A percentile compares a stretch with the other conserved stretches of the same genome.
Evolutionary conservation across 1,140 invertebrate genomes (phyloP).

Genomic region (Drosophila leontia): DNA sequence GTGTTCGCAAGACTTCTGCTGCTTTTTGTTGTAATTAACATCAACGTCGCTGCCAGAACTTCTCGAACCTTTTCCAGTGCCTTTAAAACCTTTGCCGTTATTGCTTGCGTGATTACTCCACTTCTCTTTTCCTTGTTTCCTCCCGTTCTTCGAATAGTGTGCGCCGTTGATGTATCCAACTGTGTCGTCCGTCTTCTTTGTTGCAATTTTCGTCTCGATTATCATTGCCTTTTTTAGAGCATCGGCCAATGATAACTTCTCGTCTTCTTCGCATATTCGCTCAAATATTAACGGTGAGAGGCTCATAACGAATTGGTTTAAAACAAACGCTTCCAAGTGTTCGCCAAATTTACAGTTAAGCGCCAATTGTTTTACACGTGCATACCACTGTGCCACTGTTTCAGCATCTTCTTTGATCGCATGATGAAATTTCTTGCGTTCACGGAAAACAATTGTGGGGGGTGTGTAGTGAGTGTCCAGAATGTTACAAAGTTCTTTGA

Average conservation of each 20-base stretch:
- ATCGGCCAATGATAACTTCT: neutral
- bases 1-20: neutral
- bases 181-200: neutral
- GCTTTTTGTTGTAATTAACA: neutral
- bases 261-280: too few relatives aligned
- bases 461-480: too few relatives aligned
- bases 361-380: too few relatives aligned
- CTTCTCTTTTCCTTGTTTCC: neutral
- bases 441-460: too few relatives aligned
- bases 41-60: neutral
- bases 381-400: too few relatives aligned
- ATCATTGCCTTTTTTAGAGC: neutral
- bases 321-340: too few relatives aligned
- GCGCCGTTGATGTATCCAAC: neutral
- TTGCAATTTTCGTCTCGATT: neutral
- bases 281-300: too few relatives aligned
- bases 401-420: too few relatives aligned
- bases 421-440: too few relatives aligned
- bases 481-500: too few relatives aligned
- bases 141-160: neutral
- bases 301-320: too few relatives aligned
- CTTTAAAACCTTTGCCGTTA: neutral
- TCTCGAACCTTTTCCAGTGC: constrained; percentile 1
- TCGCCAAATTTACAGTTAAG: too few relatives aligned
- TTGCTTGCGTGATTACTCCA: neutral